phyloP scores from a whole-genome alignment of 2,888 invertebrate genomes.

The Carterocephalus palaemon region DNA sequence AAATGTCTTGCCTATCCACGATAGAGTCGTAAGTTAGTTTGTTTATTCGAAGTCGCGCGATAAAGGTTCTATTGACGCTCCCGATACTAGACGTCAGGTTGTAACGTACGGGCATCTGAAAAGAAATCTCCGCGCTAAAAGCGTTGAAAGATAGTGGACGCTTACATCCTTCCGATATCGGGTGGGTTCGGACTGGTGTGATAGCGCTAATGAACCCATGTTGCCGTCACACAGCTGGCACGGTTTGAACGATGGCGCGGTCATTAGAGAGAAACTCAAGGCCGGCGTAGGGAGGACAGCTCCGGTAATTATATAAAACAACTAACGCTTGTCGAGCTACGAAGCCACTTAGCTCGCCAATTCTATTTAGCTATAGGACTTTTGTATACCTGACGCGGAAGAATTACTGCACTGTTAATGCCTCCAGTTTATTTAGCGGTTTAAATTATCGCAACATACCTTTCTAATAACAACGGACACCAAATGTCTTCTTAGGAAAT shows the following conservation, averaged over 20 bases:
- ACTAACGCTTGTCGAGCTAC: conserved; percentile 33
- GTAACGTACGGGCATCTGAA: conserved; percentile 37
- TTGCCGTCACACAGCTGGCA: conserved; percentile 66
- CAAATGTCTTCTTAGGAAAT: neutral
- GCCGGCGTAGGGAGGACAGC: conserved; percentile 60
- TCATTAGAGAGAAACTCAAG: conserved; percentile 62
- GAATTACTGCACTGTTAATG: conserved; percentile 9
- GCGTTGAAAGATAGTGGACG: conserved; percentile 64
- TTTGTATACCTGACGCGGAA: conserved; percentile 18
- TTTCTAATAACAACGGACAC: conserved; percentile 1
- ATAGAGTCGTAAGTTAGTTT: conserved; percentile 9
- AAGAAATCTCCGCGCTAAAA: conserved; percentile 65
- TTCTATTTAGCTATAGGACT: conserved; percentile 20
- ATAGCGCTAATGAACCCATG: conserved; percentile 76
- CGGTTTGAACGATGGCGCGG: conserved; percentile 59
- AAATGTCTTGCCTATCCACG: conserved; percentile 13
- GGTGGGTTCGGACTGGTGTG: conserved; percentile 45
- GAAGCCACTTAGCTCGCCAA: conserved; percentile 25
- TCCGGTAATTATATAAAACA: conserved; percentile 63
- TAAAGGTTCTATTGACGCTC: conserved; percentile 46
- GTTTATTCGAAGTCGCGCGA: conserved; percentile 22
- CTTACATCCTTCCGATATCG: conserved; percentile 56
- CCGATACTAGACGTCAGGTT: conserved; percentile 36
- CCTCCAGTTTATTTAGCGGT: conserved; percentile 20
- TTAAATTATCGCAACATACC: conserved; percentile 13